A percentile compares a stretch with the other conserved stretches of the same genome.
Evolutionary conservation across 2,113 vertebrate species (phyloP).

Genomic region (Leptosomus discolor): DNA sequence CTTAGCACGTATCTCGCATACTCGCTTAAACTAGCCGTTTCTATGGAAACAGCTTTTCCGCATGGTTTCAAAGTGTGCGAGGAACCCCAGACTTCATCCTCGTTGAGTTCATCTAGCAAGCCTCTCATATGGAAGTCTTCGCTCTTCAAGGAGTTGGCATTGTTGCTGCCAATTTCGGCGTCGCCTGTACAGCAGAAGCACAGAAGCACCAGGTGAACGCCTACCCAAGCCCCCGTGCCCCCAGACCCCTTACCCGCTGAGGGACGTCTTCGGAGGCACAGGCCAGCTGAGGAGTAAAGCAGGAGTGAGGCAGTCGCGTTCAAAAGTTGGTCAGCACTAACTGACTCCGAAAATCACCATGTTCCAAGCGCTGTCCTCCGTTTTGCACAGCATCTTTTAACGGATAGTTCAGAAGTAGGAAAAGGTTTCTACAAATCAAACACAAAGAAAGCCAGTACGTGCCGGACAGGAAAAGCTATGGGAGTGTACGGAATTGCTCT

Average conservation of each 20-base stretch:
- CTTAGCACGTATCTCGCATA: slow-evolving; percentile 76
- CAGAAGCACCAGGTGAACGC: not conserved
- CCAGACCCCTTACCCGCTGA: not conserved
- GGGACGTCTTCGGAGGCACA: not conserved
- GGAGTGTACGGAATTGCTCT: not conserved
- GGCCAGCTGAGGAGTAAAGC: not conserved
- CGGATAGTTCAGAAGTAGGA: not conserved
- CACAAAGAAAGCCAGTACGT: not conserved
- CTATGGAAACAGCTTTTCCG: slow-evolving; percentile 69
- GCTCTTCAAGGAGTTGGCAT: slow-evolving; percentile 50
- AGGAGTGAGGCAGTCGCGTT: not conserved
- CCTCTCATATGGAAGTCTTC: slow-evolving; percentile 63
- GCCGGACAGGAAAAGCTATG: not conserved
- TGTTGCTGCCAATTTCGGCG: slow-evolving; percentile 70
- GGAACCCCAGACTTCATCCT: slow-evolving; percentile 64
- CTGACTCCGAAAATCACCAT: not conserved
- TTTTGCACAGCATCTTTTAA: not conserved
- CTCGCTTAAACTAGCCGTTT: slow-evolving; percentile 75
- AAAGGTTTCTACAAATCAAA: not conserved
- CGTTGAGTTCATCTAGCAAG: slow-evolving; percentile 53
- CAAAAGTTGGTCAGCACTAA: not conserved
- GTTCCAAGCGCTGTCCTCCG: not conserved
- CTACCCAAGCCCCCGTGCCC: not conserved
- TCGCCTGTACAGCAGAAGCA: slow-evolving; percentile 66
- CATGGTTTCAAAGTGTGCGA: slow-evolving; percentile 49